Percentiles rank a stretch among this genome's conserved stretches.
Conservation (phyloP, 2,888 invertebrate genomes). For the Zonitis immaculata region DNA sequence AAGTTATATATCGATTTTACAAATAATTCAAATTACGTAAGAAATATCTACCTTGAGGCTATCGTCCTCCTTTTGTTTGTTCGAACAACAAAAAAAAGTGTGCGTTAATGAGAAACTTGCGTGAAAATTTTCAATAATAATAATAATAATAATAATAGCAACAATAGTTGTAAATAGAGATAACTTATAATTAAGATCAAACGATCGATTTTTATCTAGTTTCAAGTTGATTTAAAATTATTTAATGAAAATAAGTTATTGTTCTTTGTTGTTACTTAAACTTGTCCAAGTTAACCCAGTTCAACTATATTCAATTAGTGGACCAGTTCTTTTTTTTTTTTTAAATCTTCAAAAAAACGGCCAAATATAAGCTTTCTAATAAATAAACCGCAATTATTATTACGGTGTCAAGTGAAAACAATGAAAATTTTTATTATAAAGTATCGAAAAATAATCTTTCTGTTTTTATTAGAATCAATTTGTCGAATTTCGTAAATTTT, state of each 20-base stretch:
- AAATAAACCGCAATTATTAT: neutral
- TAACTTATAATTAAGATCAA: neutral
- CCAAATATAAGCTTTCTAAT: constrained; percentile 1
- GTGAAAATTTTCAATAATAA: neutral
- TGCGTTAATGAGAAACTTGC: neutral
- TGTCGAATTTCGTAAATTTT: neutral
- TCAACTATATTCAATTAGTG: constrained; percentile 1
- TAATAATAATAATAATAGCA: neutral
- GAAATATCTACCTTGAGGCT: neutral
- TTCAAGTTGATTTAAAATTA: neutral
- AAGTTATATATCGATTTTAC: neutral
- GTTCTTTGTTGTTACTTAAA: neutral
- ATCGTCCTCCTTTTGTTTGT: neutral
- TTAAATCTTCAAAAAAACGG: neutral
- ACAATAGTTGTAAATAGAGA: neutral
- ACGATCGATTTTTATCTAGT: too few species aligned
- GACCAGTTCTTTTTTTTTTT: neutral
- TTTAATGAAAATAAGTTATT: neutral
- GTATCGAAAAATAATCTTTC: neutral
- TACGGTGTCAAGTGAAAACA: neutral
- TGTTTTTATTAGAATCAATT: neutral
- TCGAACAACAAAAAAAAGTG: neutral
- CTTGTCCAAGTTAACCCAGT: neutral
- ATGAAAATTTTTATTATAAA: neutral
- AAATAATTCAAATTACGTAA: neutral